Evolutionary conservation across 1,140 invertebrate species (phyloP).

Genomic region (Telenomus remus): DNA sequence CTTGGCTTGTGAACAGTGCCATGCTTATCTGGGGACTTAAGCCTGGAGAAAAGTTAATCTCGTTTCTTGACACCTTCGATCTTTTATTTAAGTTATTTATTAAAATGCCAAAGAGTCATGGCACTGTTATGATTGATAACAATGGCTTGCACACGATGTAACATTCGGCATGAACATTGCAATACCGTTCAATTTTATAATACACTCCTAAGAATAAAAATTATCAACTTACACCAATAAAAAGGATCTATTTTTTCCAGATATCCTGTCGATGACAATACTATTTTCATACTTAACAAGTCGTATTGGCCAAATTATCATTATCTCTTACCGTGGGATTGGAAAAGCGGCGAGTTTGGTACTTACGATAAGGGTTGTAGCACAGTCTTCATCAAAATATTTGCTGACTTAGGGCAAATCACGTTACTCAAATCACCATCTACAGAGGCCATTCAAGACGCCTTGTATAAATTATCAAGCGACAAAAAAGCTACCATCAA

Average conservation of each 20-base stretch:
- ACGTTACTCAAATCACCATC: slow-evolving; percentile 80
- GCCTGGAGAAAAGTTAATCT: slow-evolving; percentile 81
- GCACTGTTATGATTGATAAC: slow-evolving; percentile 62
- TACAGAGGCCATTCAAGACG: slow-evolving; percentile 77
- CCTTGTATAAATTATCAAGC: slow-evolving; percentile 72
- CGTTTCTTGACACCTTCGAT: slow-evolving; percentile 59
- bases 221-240: background rate
- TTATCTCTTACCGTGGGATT: slow-evolving; percentile 85
- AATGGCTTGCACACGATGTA: slow-evolving; percentile 57
- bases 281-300: slow-evolving; percentile 83
- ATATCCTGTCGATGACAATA: slow-evolving; percentile 81
- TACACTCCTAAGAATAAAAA: background rate
- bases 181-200: no score
- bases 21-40: slow-evolving; percentile 83
- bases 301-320: slow-evolving; percentile 87
- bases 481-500: slow-evolving; percentile 53
- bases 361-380: slow-evolving; percentile 81
- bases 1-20: slow-evolving; percentile 83
- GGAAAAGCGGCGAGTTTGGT: slow-evolving; percentile 85
- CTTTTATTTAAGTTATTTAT: slow-evolving; percentile 64
- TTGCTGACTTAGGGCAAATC: slow-evolving; percentile 79
- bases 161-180: no score
- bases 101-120: slow-evolving; percentile 65
- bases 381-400: slow-evolving; percentile 81
- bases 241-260: slow-evolving; percentile 70